These are phyloP conservation scores for Terrapene triunguis DNA, from an alignment of 2,113 vertebrate species.

Conservation along the genomic window DNA sequence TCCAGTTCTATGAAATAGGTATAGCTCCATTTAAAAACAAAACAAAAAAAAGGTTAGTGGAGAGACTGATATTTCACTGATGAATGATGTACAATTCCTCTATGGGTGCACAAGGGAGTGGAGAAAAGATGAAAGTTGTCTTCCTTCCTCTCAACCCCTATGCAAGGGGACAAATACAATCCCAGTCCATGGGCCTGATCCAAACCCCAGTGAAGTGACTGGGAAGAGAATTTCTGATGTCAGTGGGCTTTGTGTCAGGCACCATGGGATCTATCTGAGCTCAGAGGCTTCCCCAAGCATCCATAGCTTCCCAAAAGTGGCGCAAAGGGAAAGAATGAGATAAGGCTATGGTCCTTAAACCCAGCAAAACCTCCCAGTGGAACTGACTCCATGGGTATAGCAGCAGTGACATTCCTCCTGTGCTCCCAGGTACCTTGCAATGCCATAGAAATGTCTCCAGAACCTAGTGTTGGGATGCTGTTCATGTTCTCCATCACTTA, in stretches of 20 bases:
- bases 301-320: neutral
- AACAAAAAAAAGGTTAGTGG: too few species aligned
- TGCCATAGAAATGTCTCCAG: neutral
- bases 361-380: neutral
- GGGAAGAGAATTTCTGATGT: neutral
- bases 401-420: neutral
- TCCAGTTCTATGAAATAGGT: too few species aligned
- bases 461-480: neutral
- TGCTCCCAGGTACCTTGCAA: neutral
- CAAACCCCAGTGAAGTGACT: too few species aligned
- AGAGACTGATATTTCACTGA: neutral
- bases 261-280: neutral
- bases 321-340: neutral
- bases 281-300: neutral
- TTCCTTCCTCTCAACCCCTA: too few species aligned
- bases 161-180: neutral
- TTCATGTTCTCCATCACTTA: neutral
- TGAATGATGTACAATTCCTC: too few species aligned
- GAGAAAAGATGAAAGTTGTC: neutral
- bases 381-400: neutral
- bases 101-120: neutral
- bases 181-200: too few species aligned
- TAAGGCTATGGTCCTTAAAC: neutral
- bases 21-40: too few species aligned
- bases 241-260: neutral